Conservation (phyloP, 2,888 invertebrate genomes). For the Carcina quercana region DNA sequence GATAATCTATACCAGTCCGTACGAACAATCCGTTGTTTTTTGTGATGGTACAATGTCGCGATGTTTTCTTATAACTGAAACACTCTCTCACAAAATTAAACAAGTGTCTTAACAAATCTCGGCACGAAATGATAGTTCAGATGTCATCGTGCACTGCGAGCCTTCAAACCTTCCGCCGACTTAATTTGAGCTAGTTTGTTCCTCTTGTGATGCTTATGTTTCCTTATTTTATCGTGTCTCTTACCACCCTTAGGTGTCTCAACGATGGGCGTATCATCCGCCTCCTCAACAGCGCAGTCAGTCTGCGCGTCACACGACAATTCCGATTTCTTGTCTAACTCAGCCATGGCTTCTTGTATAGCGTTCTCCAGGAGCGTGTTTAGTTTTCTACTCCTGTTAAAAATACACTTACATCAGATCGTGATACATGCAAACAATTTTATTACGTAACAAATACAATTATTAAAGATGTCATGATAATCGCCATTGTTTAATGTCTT, state of each 20-base stretch:
- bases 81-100: too few relatives aligned
- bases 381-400: slow-evolving; percentile 91
- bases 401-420: slow-evolving; percentile 6
- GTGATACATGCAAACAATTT: background rate
- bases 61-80: too few relatives aligned
- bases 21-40: too few relatives aligned
- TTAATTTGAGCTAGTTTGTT: slow-evolving; percentile 32
- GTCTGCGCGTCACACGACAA: slow-evolving; percentile 10
- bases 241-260: slow-evolving; percentile 38
- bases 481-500: too few relatives aligned
- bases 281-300: slow-evolving; percentile 8
- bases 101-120: slow-evolving; percentile 16
- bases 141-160: slow-evolving; percentile 70
- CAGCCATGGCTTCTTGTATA: slow-evolving; percentile 94
- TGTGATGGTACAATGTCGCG: too few relatives aligned
- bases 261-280: slow-evolving; percentile 18
- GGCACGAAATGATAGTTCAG: slow-evolving; percentile 18
- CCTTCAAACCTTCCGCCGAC: slow-evolving; percentile 48
- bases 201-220: slow-evolving; percentile 40
- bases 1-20: too few relatives aligned
- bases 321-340: slow-evolving; percentile 83
- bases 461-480: too few relatives aligned
- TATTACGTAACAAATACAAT: too few relatives aligned
- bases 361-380: slow-evolving; percentile 92
- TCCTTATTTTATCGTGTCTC: slow-evolving; percentile 36